phyloP scores from a whole-genome alignment of 2,797 vertebrate species.

The Urosaurus nigricauda region DNA sequence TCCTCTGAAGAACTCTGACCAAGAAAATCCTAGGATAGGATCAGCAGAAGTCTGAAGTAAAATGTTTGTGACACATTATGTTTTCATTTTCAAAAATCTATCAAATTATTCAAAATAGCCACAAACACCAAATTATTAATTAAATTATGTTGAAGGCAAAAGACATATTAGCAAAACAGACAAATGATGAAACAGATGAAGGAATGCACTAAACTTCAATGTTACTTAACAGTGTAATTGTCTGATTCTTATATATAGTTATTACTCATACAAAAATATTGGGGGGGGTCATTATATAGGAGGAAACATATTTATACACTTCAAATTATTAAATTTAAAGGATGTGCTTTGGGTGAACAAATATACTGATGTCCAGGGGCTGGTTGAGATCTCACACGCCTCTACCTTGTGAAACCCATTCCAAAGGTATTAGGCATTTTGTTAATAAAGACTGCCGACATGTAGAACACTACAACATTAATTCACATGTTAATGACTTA shows the following conservation, averaged over 20 bases:
- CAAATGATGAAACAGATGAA: background rate
- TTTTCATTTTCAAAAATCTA: no score
- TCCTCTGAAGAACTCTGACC: no score
- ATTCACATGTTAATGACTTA: background rate
- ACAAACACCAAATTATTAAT: no score
- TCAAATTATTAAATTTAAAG: background rate
- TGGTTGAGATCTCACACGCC: background rate
- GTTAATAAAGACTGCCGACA: background rate
- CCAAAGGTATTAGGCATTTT: background rate
- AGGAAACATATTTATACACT: background rate
- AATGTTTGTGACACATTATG: no score
- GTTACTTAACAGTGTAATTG: background rate
- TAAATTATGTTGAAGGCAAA: background rate
- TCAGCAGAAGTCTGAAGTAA: no score
- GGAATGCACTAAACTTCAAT: background rate
- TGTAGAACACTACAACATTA: background rate
- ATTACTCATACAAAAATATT: no score
- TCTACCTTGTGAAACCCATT: background rate
- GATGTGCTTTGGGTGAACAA: background rate
- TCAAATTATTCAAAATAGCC: no score
- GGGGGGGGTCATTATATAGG: background rate
- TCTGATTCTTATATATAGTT: background rate
- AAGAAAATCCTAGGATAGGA: no score
- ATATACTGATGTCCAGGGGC: background rate
- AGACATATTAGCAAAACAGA: background rate